Percentiles rank a stretch among this genome's conserved stretches.
Conservation (phyloP, 2,113 vertebrate species). For the Tricholaema leucomelas region DNA sequence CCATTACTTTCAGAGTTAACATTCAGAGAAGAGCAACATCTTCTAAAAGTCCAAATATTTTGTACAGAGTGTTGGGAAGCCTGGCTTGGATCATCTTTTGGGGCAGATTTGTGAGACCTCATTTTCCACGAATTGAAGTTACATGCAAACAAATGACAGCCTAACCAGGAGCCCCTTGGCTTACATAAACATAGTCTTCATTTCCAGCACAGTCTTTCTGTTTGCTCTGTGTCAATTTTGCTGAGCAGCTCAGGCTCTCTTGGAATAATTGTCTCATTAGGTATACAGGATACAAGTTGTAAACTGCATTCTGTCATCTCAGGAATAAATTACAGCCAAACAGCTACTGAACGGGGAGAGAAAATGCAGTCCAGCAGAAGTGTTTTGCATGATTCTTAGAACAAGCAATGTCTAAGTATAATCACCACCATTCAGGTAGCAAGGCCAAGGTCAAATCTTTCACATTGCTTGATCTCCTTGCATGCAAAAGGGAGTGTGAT, state of each 20-base stretch:
- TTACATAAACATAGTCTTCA: neutral
- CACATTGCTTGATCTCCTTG: neutral
- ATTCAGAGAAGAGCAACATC: neutral
- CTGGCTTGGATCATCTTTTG: neutral
- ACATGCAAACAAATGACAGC: neutral
- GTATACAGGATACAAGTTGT: conserved; percentile 13
- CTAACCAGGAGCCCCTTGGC: neutral
- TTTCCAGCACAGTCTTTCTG: neutral
- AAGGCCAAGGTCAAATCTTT: neutral
- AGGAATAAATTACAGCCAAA: conserved; percentile 17
- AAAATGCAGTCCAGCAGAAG: neutral
- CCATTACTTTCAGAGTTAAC: neutral
- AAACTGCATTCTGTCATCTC: conserved; percentile 30
- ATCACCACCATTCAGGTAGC: neutral
- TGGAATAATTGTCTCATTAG: conserved; percentile 45
- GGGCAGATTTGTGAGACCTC: neutral
- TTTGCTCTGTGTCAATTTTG: neutral
- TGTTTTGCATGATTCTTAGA: neutral
- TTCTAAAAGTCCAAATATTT: conserved; percentile 11
- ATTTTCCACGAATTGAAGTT: conserved; percentile 12
- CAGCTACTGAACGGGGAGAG: neutral
- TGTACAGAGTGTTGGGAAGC: neutral
- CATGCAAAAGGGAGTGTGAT: rapidly evolving
- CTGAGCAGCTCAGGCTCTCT: conserved; percentile 15
- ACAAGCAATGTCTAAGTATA: neutral